Conservation (phyloP, 2,888 invertebrate species). For the Eilema sororculum region DNA sequence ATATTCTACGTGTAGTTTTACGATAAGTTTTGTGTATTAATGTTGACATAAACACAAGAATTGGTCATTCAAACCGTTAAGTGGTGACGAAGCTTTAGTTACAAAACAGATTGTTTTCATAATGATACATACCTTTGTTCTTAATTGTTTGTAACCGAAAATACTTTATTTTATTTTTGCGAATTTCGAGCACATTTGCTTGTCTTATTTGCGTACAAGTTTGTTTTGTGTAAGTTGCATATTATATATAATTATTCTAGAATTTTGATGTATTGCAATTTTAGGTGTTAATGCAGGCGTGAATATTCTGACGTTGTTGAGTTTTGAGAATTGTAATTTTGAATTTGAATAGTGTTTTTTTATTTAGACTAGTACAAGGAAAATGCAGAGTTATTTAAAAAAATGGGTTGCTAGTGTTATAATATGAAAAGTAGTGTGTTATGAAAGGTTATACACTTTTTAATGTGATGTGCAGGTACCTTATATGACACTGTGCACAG, state of each 20-base stretch:
- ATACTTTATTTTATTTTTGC: neutral
- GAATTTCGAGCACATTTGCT: neutral
- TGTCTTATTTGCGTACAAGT: neutral
- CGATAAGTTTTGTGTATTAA: slow-evolving; percentile 16
- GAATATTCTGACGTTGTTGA: neutral
- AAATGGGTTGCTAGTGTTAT: neutral
- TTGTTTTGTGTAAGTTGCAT: neutral
- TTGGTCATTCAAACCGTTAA: slow-evolving; percentile 1
- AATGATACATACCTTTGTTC: slow-evolving; percentile 5
- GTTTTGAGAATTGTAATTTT: neutral
- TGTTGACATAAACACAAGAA: slow-evolving; percentile 22
- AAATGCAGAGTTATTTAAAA: neutral
- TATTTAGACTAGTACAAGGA: neutral
- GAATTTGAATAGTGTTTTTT: neutral
- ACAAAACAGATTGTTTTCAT: slow-evolving; percentile 11
- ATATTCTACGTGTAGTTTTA: slow-evolving; percentile 26
- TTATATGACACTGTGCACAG: neutral
- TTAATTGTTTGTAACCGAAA: slow-evolving; percentile 6
- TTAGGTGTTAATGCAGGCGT: neutral
- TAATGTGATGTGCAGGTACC: too few species aligned
- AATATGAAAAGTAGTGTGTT: neutral
- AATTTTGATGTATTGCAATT: neutral
- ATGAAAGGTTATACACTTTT: too few species aligned
- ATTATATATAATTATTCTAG: neutral
- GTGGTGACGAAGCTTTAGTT: neutral